A percentile compares a stretch with the other conserved stretches of the same genome.
phyloP scores from a whole-genome alignment of 2,797 vertebrate genomes.

The Tragelaphus oryx region DNA sequence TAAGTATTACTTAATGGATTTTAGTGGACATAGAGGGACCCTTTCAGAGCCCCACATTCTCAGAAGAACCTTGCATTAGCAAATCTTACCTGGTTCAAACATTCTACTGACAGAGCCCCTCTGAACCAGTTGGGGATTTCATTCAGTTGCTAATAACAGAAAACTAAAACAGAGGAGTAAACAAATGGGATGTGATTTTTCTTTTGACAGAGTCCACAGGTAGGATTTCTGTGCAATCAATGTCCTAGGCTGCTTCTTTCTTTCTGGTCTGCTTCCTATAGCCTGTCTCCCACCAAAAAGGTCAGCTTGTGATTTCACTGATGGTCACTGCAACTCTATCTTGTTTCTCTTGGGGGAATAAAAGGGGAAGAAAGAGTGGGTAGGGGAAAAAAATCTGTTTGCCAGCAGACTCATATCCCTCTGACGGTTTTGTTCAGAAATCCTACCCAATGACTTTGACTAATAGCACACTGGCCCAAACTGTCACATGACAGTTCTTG shows the following conservation, averaged over 20 bases:
- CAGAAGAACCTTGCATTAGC: not conserved
- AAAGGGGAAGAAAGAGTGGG: not conserved
- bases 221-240: not conserved
- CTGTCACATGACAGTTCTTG: not conserved
- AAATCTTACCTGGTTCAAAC: not conserved
- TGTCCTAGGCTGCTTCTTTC: not conserved
- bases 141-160: not conserved
- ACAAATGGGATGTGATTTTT: not conserved
- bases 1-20: not conserved
- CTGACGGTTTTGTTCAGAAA: not conserved
- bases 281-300: not conserved
- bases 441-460: not conserved
- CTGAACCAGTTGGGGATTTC: not conserved
- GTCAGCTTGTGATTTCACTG: not conserved
- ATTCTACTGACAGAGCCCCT: not conserved
- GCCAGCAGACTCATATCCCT: not conserved
- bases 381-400: not conserved
- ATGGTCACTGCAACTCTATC: not conserved
- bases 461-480: not conserved
- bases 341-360: not conserved
- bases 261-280: not conserved
- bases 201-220: not conserved
- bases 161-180: not conserved
- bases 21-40: not conserved
- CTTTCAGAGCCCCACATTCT: not conserved